Evolutionary conservation across 2,113 vertebrate genomes (phyloP).

Genomic region (Erythrolamprus reginae): DNA sequence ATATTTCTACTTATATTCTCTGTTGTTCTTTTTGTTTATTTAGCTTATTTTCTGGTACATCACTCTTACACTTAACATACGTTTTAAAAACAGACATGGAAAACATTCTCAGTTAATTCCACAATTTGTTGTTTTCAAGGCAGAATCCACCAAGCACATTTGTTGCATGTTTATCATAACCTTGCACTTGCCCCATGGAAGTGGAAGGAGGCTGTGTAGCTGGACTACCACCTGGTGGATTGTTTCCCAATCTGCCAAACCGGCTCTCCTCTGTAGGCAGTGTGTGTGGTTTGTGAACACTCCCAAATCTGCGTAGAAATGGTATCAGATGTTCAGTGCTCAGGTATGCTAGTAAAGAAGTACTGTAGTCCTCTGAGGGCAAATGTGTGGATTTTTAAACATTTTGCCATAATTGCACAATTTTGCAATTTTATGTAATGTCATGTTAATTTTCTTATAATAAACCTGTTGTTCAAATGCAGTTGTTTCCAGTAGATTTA

Average conservation of each 20-base stretch:
- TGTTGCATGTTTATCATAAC: neutral
- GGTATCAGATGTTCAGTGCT: conserved; percentile 81
- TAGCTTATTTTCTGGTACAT: conserved; percentile 48
- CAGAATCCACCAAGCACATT: neutral
- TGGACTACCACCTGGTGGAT: neutral
- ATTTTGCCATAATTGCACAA: conserved; percentile 99
- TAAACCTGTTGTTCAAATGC: conserved; percentile 75
- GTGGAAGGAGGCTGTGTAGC: neutral
- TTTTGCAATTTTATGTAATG: conserved; percentile 84
- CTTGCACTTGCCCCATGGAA: neutral
- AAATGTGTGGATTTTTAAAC: conserved; percentile 87
- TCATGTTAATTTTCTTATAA: conserved; percentile 78
- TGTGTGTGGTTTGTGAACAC: conserved; percentile 50
- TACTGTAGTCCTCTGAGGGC: conserved; percentile 95
- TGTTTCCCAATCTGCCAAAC: conserved; percentile 10
- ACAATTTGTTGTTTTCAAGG: conserved; percentile 33
- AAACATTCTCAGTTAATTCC: conserved; percentile 50
- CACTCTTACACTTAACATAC: conserved; percentile 45
- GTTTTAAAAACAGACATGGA: conserved; percentile 47
- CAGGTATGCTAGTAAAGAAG: conserved; percentile 98
- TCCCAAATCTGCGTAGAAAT: conserved; percentile 58
- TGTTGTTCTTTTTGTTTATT: conserved; percentile 32
- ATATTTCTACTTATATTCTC: conserved; percentile 27
- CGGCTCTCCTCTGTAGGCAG: conserved; percentile 59
- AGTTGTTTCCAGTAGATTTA: conserved; percentile 23